These are phyloP conservation scores for Hiodon tergisus DNA, from an alignment of 2,113 vertebrate species.

Conservation along the genomic window DNA sequence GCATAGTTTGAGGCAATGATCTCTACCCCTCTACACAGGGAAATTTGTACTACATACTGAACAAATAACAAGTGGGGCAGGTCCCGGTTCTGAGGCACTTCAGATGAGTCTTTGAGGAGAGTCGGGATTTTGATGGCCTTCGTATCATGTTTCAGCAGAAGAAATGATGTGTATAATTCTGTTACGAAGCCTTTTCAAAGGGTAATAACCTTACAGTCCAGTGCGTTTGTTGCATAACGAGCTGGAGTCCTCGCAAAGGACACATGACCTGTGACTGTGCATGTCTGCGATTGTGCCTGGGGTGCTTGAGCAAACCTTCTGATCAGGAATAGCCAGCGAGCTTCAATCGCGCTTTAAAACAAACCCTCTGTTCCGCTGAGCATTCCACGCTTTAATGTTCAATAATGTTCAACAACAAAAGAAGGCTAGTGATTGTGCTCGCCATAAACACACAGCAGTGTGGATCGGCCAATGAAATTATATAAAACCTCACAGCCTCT, in stretches of 20 bases:
- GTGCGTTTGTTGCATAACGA: constrained; percentile 26
- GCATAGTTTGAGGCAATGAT: constrained; percentile 87
- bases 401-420: neutral
- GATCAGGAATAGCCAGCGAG: too few relatives aligned
- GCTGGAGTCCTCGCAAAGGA: neutral
- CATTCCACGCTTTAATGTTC: neutral
- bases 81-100: constrained; percentile 37
- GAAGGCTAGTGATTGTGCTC: too few relatives aligned
- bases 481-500: too few relatives aligned
- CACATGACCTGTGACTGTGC: neutral
- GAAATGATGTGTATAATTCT: constrained; percentile 57
- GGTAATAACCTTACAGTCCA: constrained; percentile 21
- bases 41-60: constrained; percentile 97
- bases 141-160: constrained; percentile 45
- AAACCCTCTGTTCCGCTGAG: neutral
- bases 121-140: constrained; percentile 44
- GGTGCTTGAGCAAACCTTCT: neutral
- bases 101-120: constrained; percentile 39
- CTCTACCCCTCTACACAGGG: constrained; percentile 75
- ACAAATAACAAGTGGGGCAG: constrained; percentile 77
- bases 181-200: constrained; percentile 44
- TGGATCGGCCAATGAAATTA: too few relatives aligned
- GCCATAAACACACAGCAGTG: too few relatives aligned
- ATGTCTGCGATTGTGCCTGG: constrained; percentile 12
- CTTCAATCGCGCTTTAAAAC: too few relatives aligned